Evolutionary conservation across 2,113 vertebrate species (phyloP), one percentile per base, ranked within the genome.

Genomic region (Zingel zingel): DNA sequence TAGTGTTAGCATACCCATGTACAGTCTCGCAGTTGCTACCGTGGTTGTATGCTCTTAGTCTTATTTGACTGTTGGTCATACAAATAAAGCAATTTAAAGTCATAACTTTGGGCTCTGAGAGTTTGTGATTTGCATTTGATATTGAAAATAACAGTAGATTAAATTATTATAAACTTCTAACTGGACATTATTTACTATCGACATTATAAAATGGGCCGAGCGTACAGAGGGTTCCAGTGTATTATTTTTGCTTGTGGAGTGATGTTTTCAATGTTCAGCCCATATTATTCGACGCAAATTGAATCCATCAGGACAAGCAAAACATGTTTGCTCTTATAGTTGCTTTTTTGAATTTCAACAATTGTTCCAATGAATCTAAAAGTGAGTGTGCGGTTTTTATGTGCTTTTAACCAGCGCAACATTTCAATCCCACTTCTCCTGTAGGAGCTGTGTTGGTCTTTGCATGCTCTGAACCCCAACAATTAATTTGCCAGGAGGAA

Each of bases 401-500:
- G 50, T 2, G 6, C 57, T 2, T 5, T 3, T 53, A 57, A 58
- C 81, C 74, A 69, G 23, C 14, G 13, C 63, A 57, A 18, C 67
- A 33, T 50, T 84, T 89, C 66, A 75, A 65, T 70, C 79, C 12
- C 39, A 19, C 84, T 58, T 74, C 62, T 88, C 87, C 88, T 79
- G 25, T 65, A 89, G 89, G 86, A 90, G 74, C 83, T 23, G 57
- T 74, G 63, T 73, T 39, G 45, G 61, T 30, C 58, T 67, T 62
- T 70, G 53, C 53, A 5, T 69, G 65, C 67, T 77, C 65, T 43
- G 73, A 86, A 53, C 43, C 48, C 16, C 53, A 15, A 65, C 68
- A 80, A 81, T 92, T 91, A 81, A 91, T 94, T 87, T 88, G 53
- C 43, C 13, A 8, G 82, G 21, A 79, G 76, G 80, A 77, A 66